phyloP scores from a whole-genome alignment of 2,113 vertebrate species.

The Misgurnus anguillicaudatus region DNA sequence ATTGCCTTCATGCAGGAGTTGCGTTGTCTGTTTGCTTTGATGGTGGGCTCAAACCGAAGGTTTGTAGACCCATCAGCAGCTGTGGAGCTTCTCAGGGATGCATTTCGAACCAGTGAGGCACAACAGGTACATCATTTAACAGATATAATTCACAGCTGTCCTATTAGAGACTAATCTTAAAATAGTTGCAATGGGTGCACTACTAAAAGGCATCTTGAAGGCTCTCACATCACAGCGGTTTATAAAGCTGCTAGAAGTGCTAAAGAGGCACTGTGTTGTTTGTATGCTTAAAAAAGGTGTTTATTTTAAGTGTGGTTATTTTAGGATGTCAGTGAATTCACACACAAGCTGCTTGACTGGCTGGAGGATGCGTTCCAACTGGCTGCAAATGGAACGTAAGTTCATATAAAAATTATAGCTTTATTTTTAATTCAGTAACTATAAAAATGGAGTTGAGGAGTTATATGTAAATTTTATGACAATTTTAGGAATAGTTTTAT shows the following conservation, averaged over 20 bases:
- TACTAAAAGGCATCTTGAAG: background rate
- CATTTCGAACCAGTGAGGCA: conserved; percentile 87
- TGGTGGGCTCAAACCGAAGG: conserved; percentile 90
- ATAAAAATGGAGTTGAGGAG: no score
- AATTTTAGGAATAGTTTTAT: no score
- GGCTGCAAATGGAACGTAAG: conserved; percentile 86
- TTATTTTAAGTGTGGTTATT: conserved; percentile 56
- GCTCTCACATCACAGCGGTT: conserved; percentile 10
- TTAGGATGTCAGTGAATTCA: conserved; percentile 98
- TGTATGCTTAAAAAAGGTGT: conserved; percentile 11
- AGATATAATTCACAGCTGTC: background rate
- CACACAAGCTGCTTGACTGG: conserved; percentile 97
- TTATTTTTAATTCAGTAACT: background rate
- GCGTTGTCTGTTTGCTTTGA: conserved; percentile 89
- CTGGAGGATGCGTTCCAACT: conserved; percentile 94
- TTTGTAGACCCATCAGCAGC: conserved; percentile 93
- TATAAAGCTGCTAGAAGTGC: conserved; percentile 14
- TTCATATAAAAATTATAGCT: conserved; percentile 41
- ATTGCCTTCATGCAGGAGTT: conserved; percentile 96
- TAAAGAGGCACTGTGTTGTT: conserved; percentile 21
- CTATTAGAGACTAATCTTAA: background rate
- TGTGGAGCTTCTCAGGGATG: conserved; percentile 86
- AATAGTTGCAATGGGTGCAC: background rate
- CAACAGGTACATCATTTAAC: conserved; percentile 84
- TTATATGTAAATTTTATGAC: no score